phyloP scores from a whole-genome alignment of 2,888 invertebrate species.

The Leptopilina myrica region DNA sequence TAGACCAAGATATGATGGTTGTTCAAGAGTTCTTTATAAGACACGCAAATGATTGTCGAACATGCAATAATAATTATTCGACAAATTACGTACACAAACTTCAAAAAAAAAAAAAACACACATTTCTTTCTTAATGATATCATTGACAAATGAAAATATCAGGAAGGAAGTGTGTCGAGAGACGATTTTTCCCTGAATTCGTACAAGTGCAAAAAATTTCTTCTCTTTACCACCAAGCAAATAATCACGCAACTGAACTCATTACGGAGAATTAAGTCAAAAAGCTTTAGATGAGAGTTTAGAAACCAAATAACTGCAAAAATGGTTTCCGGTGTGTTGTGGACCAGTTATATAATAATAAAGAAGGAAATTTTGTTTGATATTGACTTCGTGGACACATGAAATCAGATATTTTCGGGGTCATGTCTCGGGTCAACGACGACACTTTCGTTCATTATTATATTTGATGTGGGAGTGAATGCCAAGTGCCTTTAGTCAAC shows the following conservation, averaged over 20 bases:
- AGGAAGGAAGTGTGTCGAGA: background rate
- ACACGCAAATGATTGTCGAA: conserved; percentile 22
- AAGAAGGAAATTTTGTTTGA: background rate
- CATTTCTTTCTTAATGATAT: background rate
- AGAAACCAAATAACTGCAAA: conserved; percentile 11
- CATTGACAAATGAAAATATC: background rate
- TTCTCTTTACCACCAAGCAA: background rate
- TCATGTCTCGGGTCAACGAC: conserved; percentile 20
- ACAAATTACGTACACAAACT: background rate
- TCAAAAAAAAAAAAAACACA: background rate
- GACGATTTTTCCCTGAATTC: background rate
- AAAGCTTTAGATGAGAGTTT: conserved; percentile 3
- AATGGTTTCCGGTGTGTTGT: background rate
- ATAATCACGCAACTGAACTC: conserved; percentile 13
- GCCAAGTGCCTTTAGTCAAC: conserved; percentile 20
- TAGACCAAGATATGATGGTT: conserved; percentile 25
- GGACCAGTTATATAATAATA: background rate
- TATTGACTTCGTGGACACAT: too few relatives aligned
- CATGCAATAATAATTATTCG: conserved; percentile 14
- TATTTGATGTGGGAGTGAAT: conserved; percentile 15
- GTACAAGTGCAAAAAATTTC: conserved; percentile 9
- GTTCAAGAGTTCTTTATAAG: conserved; percentile 16
- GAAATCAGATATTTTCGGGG: conserved; percentile 3
- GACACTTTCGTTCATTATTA: conserved; percentile 20
- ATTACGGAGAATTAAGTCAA: background rate